These are phyloP conservation scores for Rhopilema esculentum DNA, from an alignment of 30 jellyfish, hydroid and myxozoan species.

Conservation along the genomic window DNA sequence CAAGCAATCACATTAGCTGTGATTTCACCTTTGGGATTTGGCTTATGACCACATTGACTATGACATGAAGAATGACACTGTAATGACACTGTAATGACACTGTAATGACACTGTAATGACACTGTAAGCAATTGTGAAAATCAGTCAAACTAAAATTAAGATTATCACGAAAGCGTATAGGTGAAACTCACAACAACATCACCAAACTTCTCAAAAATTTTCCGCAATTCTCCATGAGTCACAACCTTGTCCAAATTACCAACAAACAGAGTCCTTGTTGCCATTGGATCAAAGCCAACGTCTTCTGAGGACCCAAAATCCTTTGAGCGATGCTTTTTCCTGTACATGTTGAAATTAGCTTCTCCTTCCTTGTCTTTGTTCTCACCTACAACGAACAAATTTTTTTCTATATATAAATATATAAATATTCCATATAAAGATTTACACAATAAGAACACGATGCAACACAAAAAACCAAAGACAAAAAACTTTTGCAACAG, in stretches of 20 bases:
- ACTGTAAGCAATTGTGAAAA: too few species aligned
- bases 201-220: slow-evolving; percentile 91
- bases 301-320: slow-evolving; percentile 71
- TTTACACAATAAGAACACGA: too few species aligned
- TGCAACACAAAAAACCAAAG: too few species aligned
- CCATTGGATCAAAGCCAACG: slow-evolving; percentile 90
- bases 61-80: too few species aligned
- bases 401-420: background rate
- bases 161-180: too few species aligned
- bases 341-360: slow-evolving; percentile 34
- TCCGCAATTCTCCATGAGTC: slow-evolving; percentile 90
- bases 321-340: slow-evolving; percentile 63
- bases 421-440: background rate
- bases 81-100: too few species aligned
- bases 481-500: too few species aligned
- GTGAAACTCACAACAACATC: slow-evolving; percentile 91
- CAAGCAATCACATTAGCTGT: too few species aligned
- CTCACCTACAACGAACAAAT: slow-evolving; percentile 40
- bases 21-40: too few species aligned
- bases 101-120: too few species aligned
- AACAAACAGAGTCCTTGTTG: slow-evolving; percentile 98
- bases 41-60: too few species aligned
- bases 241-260: slow-evolving; percentile 95
- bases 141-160: too few species aligned
- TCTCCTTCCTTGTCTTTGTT: slow-evolving; percentile 83